A percentile compares a stretch with the other conserved stretches of the same genome.
Evolutionary conservation across 2,797 vertebrate genomes (phyloP).

Genomic region (Mionectes olivaceus): DNA sequence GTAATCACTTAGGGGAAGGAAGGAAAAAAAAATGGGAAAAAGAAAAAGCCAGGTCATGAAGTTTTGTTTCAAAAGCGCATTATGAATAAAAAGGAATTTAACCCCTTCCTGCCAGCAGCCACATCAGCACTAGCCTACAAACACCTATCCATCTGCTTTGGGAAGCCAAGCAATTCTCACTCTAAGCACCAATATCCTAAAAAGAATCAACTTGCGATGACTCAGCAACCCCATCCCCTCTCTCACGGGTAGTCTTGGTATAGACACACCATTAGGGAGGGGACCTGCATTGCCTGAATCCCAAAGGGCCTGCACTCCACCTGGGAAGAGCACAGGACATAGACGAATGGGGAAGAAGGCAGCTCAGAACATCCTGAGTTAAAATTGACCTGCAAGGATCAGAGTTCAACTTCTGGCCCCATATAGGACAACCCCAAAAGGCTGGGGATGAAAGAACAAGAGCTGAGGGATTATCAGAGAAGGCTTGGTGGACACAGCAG

Average conservation of each 20-base stretch:
- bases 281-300: neutral
- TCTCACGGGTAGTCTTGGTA: neutral
- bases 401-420: neutral
- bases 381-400: neutral
- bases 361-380: neutral
- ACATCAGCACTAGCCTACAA: neutral
- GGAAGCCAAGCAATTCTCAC: neutral
- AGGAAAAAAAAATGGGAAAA: neutral
- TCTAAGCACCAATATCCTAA: neutral
- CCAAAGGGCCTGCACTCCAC: neutral
- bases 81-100: conserved; percentile 70
- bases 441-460: neutral
- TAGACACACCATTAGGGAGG: neutral
- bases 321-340: accelerated
- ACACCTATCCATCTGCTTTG: neutral
- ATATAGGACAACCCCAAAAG: neutral
- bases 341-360: accelerated
- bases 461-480: neutral
- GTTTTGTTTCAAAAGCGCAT: conserved; percentile 69
- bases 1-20: conserved; percentile 62
- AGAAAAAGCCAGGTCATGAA: conserved; percentile 72
- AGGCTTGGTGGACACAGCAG: accelerated
- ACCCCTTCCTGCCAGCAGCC: conserved; percentile 44
- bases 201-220: neutral
- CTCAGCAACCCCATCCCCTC: neutral